Evolutionary conservation across 2,113 vertebrate genomes (phyloP).

Genomic region (Stomatorhinus ivindoensis): DNA sequence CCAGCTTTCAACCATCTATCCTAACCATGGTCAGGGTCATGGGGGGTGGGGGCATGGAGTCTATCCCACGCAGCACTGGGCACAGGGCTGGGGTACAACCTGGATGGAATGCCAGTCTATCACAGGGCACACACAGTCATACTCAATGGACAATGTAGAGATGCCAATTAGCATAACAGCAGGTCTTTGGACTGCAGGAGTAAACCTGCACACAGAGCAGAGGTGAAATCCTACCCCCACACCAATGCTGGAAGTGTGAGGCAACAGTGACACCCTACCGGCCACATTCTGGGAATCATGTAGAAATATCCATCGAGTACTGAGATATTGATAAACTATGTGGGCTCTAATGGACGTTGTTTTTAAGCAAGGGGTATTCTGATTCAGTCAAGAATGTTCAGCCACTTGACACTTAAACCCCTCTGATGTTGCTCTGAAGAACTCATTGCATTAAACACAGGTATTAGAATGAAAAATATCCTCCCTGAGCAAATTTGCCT

Average conservation of each 20-base stretch:
- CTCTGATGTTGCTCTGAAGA: neutral
- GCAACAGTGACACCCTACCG: neutral
- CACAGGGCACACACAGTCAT: neutral
- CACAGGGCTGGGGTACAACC: neutral
- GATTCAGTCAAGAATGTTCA: neutral
- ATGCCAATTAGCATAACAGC: neutral
- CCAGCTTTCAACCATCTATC: neutral
- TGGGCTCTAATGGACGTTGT: neutral
- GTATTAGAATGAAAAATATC: neutral
- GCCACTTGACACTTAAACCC: neutral
- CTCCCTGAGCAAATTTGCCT: neutral
- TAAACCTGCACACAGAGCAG: neutral
- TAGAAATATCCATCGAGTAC: neutral
- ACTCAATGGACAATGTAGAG: neutral
- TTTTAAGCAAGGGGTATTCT: neutral
- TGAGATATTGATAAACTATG: neutral
- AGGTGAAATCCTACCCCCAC: neutral
- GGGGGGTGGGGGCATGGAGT: neutral
- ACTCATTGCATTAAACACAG: neutral
- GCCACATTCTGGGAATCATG: neutral
- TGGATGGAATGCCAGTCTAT: neutral
- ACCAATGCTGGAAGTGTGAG: neutral
- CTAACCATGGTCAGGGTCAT: neutral
- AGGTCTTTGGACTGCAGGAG: neutral
- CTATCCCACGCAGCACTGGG: neutral